Evolutionary conservation across 2,113 vertebrate genomes (phyloP).

Genomic region (Neogobius melanostomus): DNA sequence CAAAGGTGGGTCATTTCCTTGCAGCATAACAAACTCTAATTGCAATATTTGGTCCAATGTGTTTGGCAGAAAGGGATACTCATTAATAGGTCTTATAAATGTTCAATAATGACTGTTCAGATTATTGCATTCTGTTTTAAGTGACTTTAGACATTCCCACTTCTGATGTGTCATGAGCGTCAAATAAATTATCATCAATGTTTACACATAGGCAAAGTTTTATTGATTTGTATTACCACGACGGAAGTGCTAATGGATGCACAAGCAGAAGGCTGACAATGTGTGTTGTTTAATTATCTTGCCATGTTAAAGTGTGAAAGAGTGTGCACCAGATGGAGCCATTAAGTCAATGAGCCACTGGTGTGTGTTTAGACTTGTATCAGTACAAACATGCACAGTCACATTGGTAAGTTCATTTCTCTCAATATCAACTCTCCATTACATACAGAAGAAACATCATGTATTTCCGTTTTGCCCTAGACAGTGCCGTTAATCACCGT

Average conservation of each 20-base stretch:
- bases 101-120: too few relatives aligned
- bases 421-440: slow-evolving; percentile 75
- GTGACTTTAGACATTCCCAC: too few relatives aligned
- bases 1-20: not conserved
- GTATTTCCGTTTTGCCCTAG: not conserved
- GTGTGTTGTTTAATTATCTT: slow-evolving; percentile 26
- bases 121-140: too few relatives aligned
- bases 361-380: slow-evolving; percentile 84
- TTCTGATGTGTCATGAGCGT: not conserved
- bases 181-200: not conserved
- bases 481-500: not conserved
- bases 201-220: not conserved
- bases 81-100: too few relatives aligned
- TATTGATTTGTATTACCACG: not conserved
- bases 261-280: slow-evolving; percentile 8
- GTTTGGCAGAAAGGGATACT: too few relatives aligned
- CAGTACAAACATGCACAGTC: slow-evolving; percentile 76
- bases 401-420: slow-evolving; percentile 80
- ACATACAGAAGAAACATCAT: not conserved
- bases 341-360: slow-evolving; percentile 90
- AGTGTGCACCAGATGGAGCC: slow-evolving; percentile 82
- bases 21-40: too few relatives aligned
- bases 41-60: too few relatives aligned
- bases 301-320: slow-evolving; percentile 27
- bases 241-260: not conserved